phyloP scores from a whole-genome alignment of 2,797 vertebrate genomes.

The Sylvilagus floridanus region DNA sequence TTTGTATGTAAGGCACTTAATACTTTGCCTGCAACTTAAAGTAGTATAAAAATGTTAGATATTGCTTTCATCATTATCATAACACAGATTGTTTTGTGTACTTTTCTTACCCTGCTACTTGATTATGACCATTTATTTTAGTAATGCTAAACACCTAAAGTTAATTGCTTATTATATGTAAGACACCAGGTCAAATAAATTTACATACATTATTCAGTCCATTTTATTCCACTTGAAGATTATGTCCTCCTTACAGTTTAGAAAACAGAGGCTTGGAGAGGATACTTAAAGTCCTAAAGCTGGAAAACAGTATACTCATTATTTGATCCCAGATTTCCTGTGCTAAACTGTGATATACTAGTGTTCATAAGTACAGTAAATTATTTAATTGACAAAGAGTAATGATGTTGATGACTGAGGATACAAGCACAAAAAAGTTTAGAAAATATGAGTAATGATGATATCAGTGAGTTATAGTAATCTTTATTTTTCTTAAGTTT shows the following conservation, averaged over 20 bases:
- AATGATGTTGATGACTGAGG: no score
- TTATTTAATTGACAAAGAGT: no score
- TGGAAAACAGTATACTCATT: no score
- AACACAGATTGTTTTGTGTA: constrained; percentile 8
- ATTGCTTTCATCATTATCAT: neutral
- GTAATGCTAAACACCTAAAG: neutral
- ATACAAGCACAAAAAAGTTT: no score
- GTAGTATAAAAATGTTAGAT: neutral
- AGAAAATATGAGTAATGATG: no score
- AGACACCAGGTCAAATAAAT: neutral
- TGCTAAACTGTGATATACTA: no score
- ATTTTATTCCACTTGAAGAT: neutral
- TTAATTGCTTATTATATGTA: constrained; percentile 15
- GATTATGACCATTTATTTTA: neutral
- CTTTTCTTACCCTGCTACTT: neutral
- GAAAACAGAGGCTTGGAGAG: neutral
- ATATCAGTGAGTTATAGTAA: no score
- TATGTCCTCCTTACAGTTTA: neutral
- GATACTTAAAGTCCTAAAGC: no score
- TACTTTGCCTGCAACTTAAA: neutral
- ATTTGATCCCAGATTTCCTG: no score
- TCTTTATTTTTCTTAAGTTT: no score
- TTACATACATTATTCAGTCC: constrained; percentile 17
- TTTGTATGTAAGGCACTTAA: neutral
- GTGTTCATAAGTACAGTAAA: no score